phyloP scores from a whole-genome alignment of 2,888 invertebrate species.

The Microctonus hyperodae region DNA sequence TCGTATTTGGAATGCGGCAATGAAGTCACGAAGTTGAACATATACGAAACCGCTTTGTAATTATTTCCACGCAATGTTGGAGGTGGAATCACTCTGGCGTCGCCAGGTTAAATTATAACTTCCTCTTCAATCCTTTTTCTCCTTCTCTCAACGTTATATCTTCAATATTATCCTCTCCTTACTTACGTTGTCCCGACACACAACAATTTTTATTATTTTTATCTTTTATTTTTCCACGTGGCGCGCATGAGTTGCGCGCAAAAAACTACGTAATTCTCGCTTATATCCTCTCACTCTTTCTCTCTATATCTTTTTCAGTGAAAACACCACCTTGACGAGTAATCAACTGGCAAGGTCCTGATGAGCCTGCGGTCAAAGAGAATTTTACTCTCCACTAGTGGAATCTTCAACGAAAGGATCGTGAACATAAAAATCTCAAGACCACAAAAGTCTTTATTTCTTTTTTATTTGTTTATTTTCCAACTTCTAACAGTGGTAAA shows the following conservation, averaged over 20 bases:
- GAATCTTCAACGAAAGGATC: background rate
- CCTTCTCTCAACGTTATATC: slow-evolving; percentile 6
- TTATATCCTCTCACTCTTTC: background rate
- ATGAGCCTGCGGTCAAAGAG: slow-evolving; percentile 8
- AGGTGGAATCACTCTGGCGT: slow-evolving; percentile 17
- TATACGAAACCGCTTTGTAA: slow-evolving; percentile 40
- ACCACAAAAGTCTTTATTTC: slow-evolving; percentile 1
- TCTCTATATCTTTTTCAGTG: background rate
- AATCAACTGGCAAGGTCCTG: slow-evolving; percentile 10
- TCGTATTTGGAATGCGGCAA: slow-evolving; percentile 23
- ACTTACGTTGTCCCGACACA: no score
- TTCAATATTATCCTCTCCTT: slow-evolving; percentile 19
- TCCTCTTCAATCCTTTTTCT: slow-evolving; percentile 29
- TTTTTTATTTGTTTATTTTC: no score
- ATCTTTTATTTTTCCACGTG: background rate
- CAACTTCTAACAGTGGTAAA: background rate
- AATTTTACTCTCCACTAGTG: background rate
- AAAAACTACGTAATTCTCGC: background rate
- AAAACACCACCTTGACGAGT: background rate
- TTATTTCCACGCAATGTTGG: slow-evolving; percentile 34
- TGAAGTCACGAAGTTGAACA: slow-evolving; percentile 37
- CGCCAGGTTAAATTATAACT: slow-evolving; percentile 39
- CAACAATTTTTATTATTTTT: slow-evolving; percentile 1
- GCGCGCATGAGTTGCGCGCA: background rate
- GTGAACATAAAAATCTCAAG: background rate